Evolutionary conservation across 2,888 invertebrate species (phyloP).

Genomic region (Torymus tubicola): DNA sequence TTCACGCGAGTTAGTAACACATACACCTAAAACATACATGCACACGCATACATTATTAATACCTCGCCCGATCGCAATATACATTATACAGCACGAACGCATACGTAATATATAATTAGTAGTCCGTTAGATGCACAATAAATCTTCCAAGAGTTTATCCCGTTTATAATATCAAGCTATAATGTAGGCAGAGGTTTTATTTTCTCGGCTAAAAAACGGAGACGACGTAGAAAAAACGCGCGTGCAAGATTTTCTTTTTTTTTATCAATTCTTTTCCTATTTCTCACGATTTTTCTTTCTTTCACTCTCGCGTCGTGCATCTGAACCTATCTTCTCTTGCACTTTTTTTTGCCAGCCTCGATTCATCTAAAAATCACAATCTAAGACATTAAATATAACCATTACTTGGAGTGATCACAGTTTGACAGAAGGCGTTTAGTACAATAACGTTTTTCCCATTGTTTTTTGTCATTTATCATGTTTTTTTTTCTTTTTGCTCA

Average conservation of each 20-base stretch:
- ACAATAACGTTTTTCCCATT: conserved; percentile 54
- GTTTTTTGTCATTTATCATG: conserved; percentile 27
- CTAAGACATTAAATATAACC: conserved; percentile 54
- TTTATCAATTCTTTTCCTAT: not conserved
- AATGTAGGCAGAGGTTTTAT: conserved; percentile 48
- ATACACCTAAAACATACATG: not conserved
- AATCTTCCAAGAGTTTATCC: conserved; percentile 29
- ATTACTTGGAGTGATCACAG: conserved; percentile 73
- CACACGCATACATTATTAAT: conserved; percentile 8
- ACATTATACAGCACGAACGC: conserved; percentile 34
- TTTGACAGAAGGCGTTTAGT: conserved; percentile 73
- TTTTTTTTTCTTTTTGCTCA: not conserved
- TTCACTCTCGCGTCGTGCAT: not conserved
- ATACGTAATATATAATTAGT: conserved; percentile 35
- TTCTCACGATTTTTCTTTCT: not conserved
- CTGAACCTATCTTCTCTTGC: conserved; percentile 4
- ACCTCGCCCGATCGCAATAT: not conserved
- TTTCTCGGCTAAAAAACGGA: conserved; percentile 41
- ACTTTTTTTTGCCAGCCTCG: not conserved
- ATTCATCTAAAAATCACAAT: conserved; percentile 49
- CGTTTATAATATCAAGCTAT: conserved; percentile 35
- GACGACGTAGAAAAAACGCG: conserved; percentile 34
- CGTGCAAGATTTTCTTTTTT: conserved; percentile 6
- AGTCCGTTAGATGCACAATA: conserved; percentile 45
- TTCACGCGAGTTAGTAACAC: too few relatives aligned